Evolutionary conservation across 2,113 vertebrate genomes (phyloP), one percentile per base, ranked within the genome.

Genomic region (Fregata magnificens): DNA sequence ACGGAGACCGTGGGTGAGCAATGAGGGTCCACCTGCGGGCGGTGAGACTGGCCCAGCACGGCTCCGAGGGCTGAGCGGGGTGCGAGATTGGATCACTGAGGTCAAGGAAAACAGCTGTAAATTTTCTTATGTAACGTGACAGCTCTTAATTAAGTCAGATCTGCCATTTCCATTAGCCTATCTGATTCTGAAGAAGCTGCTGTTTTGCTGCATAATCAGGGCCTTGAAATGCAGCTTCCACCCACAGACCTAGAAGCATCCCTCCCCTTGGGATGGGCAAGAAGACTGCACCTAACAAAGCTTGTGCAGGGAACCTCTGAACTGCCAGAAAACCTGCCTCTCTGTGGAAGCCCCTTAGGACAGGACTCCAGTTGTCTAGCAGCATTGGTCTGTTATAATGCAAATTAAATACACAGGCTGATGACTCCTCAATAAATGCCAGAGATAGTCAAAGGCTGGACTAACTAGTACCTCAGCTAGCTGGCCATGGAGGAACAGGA

Each of bases 211-310:
- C 88, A 91, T n/a, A 82, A 93, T 55, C 80, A 56, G 70, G 76
- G 86, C 82, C 94, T 78, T 66, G 86, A 90, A 95, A 55, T 13
- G 86, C 83, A 11, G 77, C 63, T 96, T 44, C 94, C 83, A 82
- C 92, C 82, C 92, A 38, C 86, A 3, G 88, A 53, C 55, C 59
- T 0, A 2, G 69, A 7, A 32, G 65, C 52, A 52, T 93, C 88
- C 90, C 85, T 91, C 78, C 88, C 71, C 79, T 81, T 9, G 24
- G 88, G 59, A 63, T 5, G 90, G 90, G 45, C 0, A 26, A 80
- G 82, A 20, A 19, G n/a, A 5, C 11, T 47, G 49, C 40, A 21
- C 74, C 71, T 13, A 17, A 8, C 31, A 3, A 22, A 71, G 61
- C 70, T 47, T 10, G 45, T 29, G 26, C 14, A 11, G 61, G 34